These are phyloP conservation scores for Callipepla californica DNA, from an alignment of 2,113 vertebrate genomes.

Conservation along the genomic window DNA sequence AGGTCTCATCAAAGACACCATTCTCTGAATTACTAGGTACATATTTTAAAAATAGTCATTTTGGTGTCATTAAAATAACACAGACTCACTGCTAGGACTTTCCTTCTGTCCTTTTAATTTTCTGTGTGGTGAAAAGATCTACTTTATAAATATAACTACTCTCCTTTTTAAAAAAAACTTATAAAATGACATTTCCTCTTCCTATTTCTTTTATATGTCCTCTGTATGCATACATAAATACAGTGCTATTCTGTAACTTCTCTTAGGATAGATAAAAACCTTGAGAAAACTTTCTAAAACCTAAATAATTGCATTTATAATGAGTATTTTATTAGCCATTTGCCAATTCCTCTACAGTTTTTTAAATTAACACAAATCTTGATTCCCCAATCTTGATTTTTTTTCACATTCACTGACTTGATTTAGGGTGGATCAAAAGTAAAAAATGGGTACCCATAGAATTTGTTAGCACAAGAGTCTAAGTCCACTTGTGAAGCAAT, in stretches of 20 bases:
- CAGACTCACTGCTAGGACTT: background rate
- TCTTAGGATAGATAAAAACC: background rate
- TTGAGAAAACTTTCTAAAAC: background rate
- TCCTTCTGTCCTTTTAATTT: background rate
- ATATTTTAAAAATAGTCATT: conserved; percentile 40
- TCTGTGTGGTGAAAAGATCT: background rate
- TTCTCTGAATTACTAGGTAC: conserved; percentile 39
- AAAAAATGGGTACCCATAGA: background rate
- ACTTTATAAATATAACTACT: conserved; percentile 24
- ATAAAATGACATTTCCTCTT: background rate
- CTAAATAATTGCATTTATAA: background rate
- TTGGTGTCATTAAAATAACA: conserved; percentile 36
- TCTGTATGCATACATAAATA: background rate
- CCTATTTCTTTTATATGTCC: background rate
- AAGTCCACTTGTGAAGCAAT: background rate
- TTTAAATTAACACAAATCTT: background rate
- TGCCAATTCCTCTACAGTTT: background rate
- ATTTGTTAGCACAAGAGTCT: background rate
- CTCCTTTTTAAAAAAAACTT: background rate
- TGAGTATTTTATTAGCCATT: background rate
- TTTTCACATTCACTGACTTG: background rate
- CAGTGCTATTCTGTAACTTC: background rate
- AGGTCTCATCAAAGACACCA: conserved; percentile 44
- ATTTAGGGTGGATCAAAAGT: background rate
- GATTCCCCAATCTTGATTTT: background rate